phyloP scores from a whole-genome alignment of 2,113 vertebrate species.

The Pterocles orientalis region DNA sequence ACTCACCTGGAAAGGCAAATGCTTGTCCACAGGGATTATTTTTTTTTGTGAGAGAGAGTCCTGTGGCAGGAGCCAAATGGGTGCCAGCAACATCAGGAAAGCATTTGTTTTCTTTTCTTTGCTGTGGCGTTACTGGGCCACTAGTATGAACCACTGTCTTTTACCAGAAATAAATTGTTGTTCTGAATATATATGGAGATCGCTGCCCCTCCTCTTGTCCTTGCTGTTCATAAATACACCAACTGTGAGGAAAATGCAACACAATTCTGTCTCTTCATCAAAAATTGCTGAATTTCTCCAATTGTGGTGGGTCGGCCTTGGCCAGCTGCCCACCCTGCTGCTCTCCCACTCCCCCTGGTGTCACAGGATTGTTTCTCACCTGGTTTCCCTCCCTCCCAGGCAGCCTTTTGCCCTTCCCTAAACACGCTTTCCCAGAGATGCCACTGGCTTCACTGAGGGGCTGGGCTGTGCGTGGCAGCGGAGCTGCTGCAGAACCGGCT shows the following conservation, averaged over 20 bases:
- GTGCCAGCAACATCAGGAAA: background rate
- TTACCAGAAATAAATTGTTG: background rate
- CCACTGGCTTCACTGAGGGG: background rate
- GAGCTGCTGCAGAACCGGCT: no score
- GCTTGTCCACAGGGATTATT: background rate
- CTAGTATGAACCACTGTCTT: background rate
- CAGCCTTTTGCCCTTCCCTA: background rate
- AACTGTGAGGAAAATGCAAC: background rate
- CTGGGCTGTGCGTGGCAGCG: fast-evolving
- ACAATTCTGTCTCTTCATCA: background rate
- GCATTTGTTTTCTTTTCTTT: background rate
- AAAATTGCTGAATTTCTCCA: background rate
- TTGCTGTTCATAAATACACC: background rate
- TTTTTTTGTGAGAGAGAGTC: background rate
- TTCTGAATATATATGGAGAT: background rate
- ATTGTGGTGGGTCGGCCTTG: background rate
- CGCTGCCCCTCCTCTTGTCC: background rate
- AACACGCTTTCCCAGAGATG: fast-evolving
- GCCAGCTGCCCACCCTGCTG: background rate
- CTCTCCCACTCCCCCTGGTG: background rate
- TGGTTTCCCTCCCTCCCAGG: background rate
- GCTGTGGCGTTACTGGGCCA: background rate
- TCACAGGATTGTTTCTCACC: background rate
- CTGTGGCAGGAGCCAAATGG: background rate
- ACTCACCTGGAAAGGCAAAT: background rate